A percentile compares a stretch with the other conserved stretches of the same genome.
phyloP scores from a whole-genome alignment of 2,797 vertebrate genomes.

The Eleutherodactylus coqui region DNA sequence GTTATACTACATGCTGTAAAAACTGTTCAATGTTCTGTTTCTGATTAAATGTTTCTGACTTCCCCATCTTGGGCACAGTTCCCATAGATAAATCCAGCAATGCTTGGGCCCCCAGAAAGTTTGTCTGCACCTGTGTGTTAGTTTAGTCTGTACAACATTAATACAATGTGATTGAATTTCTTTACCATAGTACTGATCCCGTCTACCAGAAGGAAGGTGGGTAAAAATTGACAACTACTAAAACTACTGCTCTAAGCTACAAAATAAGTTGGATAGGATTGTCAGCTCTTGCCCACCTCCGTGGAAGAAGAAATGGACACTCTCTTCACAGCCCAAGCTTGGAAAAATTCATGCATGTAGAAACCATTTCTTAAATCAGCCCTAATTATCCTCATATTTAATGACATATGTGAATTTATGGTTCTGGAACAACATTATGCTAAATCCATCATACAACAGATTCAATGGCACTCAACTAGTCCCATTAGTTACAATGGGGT shows the following conservation, averaged over 20 bases:
- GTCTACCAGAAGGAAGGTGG: neutral
- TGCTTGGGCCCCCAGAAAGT: neutral
- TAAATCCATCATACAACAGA: neutral
- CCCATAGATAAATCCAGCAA: neutral
- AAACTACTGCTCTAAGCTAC: too few relatives aligned
- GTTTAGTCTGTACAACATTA: neutral
- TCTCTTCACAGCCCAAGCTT: neutral
- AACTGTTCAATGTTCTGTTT: neutral
- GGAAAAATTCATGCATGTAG: neutral
- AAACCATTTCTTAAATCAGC: too few relatives aligned
- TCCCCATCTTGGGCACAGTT: neutral
- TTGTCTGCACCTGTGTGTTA: neutral
- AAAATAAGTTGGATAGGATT: too few relatives aligned
- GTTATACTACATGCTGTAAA: neutral
- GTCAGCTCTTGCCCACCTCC: neutral
- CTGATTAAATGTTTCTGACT: neutral
- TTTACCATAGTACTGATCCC: neutral
- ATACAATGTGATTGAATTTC: too few relatives aligned
- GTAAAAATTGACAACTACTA: too few relatives aligned
- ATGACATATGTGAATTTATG: too few relatives aligned
- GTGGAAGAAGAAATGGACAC: neutral
- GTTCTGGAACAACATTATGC: neutral
- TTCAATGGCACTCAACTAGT: neutral
- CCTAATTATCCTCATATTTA: too few relatives aligned
- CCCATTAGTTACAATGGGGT: neutral